Evolutionary conservation across 2,113 vertebrate species (phyloP).

Genomic region (Syngnathus typhle): DNA sequence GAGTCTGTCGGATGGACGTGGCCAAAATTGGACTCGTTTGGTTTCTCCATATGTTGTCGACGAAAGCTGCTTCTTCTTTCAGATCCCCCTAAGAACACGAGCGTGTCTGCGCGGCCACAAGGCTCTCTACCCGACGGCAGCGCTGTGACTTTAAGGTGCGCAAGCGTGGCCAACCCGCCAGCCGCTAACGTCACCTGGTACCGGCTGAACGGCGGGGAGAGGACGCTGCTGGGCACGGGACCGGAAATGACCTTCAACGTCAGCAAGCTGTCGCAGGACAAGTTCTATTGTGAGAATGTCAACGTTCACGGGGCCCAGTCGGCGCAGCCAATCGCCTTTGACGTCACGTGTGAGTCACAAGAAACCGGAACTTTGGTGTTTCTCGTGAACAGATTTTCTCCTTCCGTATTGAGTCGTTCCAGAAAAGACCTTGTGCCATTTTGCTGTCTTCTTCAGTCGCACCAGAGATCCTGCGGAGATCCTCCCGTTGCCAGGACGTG

Average conservation of each 20-base stretch:
- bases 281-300: conserved; percentile 46
- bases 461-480: conserved; percentile 55
- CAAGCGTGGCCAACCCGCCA: conserved; percentile 50
- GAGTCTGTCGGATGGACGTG: conserved; percentile 23
- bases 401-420: not conserved
- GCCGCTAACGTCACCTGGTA: conserved; percentile 63
- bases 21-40: no score
- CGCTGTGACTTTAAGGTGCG: conserved; percentile 59
- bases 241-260: conserved; percentile 41
- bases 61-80: not conserved
- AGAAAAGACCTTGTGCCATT: not conserved
- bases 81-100: conserved; percentile 63
- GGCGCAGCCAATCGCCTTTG: conserved; percentile 17
- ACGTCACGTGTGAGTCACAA: conserved; percentile 47
- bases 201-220: conserved; percentile 32
- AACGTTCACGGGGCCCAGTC: conserved; percentile 51
- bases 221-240: conserved; percentile 28
- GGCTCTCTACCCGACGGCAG: conserved; percentile 42
- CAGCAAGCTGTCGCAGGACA: conserved; percentile 51
- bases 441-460: conserved; percentile 34
- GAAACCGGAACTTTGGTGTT: not conserved
- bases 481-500: conserved; percentile 45
- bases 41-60: no score
- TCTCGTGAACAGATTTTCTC: not conserved
- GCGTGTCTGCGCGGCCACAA: conserved; percentile 34